A percentile compares a stretch with the other conserved stretches of the same genome.
phyloP scores from a whole-genome alignment of 2,113 vertebrate species.

The Rhinoptilus africanus region DNA sequence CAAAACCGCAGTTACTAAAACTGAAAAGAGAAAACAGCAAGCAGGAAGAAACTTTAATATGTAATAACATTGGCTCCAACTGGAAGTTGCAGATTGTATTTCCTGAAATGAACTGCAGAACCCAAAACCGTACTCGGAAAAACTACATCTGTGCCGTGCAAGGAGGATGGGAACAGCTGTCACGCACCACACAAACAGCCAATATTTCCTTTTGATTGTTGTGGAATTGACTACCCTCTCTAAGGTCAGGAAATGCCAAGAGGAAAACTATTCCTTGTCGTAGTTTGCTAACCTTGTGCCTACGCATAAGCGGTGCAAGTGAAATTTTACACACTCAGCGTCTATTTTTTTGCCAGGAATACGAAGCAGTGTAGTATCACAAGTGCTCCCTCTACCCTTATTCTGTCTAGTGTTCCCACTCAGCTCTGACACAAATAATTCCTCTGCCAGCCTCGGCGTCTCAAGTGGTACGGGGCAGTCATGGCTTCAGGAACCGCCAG shows the following conservation, averaged over 20 bases:
- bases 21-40: neutral
- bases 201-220: neutral
- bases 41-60: neutral
- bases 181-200: neutral
- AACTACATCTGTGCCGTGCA: neutral
- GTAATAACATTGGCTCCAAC: neutral
- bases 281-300: neutral
- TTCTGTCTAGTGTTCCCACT: neutral
- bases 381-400: neutral
- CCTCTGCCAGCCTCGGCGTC: neutral
- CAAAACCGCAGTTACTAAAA: neutral
- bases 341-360: neutral
- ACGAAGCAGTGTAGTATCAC: neutral
- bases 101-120: neutral
- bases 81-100: neutral
- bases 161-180: neutral
- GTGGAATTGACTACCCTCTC: neutral
- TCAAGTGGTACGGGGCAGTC: fast-evolving
- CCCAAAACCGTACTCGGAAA: neutral
- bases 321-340: neutral
- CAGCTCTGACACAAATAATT: neutral
- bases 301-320: neutral
- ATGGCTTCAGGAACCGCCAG: fast-evolving
- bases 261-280: neutral
- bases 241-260: neutral